Evolutionary conservation across 1,140 invertebrate genomes (phyloP), one percentile per base, ranked within the genome.

Genomic region (Drosophila carrolli): DNA sequence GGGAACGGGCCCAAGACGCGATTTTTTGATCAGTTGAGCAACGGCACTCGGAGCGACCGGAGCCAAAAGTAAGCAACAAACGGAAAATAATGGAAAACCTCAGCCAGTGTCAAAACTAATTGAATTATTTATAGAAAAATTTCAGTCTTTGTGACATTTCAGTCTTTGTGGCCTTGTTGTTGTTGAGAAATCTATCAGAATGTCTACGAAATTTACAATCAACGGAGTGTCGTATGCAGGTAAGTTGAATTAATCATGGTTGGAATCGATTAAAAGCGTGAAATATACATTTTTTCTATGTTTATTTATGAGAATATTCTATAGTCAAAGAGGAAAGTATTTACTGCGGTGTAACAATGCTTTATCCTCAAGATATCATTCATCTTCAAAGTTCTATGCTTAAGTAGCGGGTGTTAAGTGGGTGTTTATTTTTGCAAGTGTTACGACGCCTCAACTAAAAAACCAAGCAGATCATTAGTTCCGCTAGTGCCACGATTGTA

Each of bases 151-250:
- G 40, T 51, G 54, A 76, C 54, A 76, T 76, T 76, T 50, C 8
- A 41, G 43, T 75, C 13, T 23, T 58, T 47, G 40, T 51, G 66
- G 47, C 47, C 19, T 11, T 27, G 63, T 51, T 51, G n/a, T 43
- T 66, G 14, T 38, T 55, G 47, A 55, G 35, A 19, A 48, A 59
- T 43, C 43, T 11, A 32, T 2, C 11, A 5, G 51, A 29, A 86
- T 86, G 83, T 73, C 75, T 7, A 91, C 93, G 0, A 89, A 91
- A 16, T 91, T 94, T 48, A 92, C 76, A 9, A 93, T 94, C 19
- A 94, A 94, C 75, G 93, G 91, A 23, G 10, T 71, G 23, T 58
- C 76, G 2, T 90, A 93, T n/a, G 91, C 70, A 66, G 93, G 93
- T 94, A 59, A 50, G 84, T 61, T 63, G 1, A 16, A 14, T 14